phyloP scores from a whole-genome alignment of 2,888 invertebrate species.

The Glaucopsyche alexis region DNA sequence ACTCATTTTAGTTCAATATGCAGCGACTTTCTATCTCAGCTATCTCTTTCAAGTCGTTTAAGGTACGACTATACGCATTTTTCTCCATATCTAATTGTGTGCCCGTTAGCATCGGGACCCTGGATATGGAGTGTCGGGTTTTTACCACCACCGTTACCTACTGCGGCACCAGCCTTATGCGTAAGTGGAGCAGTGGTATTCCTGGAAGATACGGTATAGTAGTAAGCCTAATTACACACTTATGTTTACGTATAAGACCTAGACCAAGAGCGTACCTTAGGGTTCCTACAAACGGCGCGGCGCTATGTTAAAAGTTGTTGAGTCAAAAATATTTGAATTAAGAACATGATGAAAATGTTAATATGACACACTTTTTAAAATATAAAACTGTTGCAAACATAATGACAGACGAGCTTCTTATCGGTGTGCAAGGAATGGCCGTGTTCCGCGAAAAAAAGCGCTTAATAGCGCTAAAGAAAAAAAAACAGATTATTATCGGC shows the following conservation, averaged over 20 bases:
- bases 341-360: neutral
- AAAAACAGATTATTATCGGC: too few relatives aligned
- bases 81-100: neutral
- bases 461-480: too few relatives aligned
- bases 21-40: too few relatives aligned
- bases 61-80: too few relatives aligned
- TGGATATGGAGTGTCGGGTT: constrained; percentile 17
- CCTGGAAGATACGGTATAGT: neutral
- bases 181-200: constrained; percentile 17
- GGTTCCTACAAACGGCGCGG: too few relatives aligned
- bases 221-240: neutral
- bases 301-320: neutral
- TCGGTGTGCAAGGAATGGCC: too few relatives aligned
- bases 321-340: neutral
- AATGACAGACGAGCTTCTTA: too few relatives aligned
- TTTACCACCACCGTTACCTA: constrained; percentile 19
- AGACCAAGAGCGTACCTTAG: neutral
- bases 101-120: neutral
- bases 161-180: neutral
- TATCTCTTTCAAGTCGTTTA: too few relatives aligned
- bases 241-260: constrained; percentile 4
- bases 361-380: too few relatives aligned
- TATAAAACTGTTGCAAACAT: neutral
- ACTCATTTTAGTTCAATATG: too few relatives aligned
- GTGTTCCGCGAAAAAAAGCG: too few relatives aligned